A percentile compares a stretch with the other conserved stretches of the same genome.
Conservation (phyloP, 2,113 vertebrate genomes). For the Nesogale talazaci region DNA sequence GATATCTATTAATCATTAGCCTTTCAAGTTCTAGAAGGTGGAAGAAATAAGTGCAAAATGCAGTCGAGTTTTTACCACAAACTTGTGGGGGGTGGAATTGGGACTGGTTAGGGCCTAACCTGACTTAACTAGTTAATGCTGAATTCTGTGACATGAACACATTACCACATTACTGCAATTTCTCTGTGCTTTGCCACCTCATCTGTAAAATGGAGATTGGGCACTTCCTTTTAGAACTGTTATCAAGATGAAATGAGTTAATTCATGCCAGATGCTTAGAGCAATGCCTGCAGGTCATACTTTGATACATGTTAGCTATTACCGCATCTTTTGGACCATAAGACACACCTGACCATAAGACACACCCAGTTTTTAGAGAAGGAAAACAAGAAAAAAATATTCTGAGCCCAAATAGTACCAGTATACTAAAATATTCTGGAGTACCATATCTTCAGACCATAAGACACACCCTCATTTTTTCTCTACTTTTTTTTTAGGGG, state of each 20-base stretch:
- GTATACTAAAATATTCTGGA: too few species aligned
- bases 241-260: neutral
- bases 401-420: too few species aligned
- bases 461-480: too few species aligned
- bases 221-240: neutral
- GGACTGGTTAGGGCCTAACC: neutral
- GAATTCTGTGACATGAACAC: neutral
- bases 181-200: neutral
- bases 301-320: neutral
- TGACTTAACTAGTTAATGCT: neutral
- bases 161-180: slow-evolving; percentile 15
- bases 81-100: neutral
- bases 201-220: slow-evolving; percentile 8
- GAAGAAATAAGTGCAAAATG: neutral
- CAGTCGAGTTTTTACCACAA: neutral
- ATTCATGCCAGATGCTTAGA: neutral
- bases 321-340: too few species aligned
- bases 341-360: too few species aligned
- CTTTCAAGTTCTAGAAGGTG: neutral
- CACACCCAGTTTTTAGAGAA: too few species aligned
- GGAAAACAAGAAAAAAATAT: too few species aligned
- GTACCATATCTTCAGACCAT: too few species aligned
- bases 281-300: neutral
- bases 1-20: neutral
- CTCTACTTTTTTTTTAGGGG: too few species aligned